Conservation (phyloP, 1,140 invertebrate genomes). For the Drosophila prosaltans region DNA sequence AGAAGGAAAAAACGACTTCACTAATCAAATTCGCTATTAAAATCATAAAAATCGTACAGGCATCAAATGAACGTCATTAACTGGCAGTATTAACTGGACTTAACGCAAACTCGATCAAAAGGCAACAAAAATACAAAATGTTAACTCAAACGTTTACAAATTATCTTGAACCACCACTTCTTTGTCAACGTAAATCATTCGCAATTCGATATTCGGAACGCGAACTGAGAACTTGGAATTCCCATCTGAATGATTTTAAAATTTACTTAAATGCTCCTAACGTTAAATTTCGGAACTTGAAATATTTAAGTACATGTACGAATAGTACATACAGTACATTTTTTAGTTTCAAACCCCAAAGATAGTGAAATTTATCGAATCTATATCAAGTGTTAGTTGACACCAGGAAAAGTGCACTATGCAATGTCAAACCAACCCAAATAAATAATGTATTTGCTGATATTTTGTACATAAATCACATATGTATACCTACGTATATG, state of each 20-base stretch:
- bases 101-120: not conserved
- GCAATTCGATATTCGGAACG: not conserved
- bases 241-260: not conserved
- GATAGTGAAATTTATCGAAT: too few species aligned
- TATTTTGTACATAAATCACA: too few species aligned
- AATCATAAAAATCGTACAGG: conserved; percentile 3
- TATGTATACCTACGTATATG: too few species aligned
- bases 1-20: not conserved
- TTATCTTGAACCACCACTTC: not conserved
- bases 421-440: too few species aligned
- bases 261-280: not conserved
- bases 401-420: too few species aligned
- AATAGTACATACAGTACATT: too few species aligned
- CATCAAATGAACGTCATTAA: conserved; percentile 10
- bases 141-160: not conserved
- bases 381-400: too few species aligned
- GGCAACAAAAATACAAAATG: not conserved
- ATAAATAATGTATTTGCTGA: too few species aligned
- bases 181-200: not conserved
- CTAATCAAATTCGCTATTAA: not conserved
- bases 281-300: too few species aligned
- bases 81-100: not conserved
- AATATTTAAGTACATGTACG: too few species aligned
- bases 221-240: not conserved
- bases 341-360: too few species aligned